Percentiles rank a stretch among this genome's conserved stretches.
Conservation (phyloP, 2,888 invertebrate genomes). For the Caenorhabditis becei region DNA sequence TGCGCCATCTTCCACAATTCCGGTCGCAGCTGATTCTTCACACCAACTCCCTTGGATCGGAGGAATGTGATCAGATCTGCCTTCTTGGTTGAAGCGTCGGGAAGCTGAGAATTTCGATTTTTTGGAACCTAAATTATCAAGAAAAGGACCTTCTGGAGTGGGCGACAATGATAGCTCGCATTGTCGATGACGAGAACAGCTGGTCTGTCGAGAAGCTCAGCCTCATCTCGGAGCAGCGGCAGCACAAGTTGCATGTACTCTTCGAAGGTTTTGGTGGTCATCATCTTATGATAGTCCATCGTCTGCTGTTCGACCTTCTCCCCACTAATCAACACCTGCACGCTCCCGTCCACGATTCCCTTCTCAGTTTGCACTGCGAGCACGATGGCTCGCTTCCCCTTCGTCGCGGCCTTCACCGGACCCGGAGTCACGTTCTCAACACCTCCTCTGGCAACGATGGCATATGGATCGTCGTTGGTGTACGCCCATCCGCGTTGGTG, state of each 20-base stretch:
- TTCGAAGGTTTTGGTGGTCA: neutral
- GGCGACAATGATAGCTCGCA: neutral
- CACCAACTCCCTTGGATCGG: neutral
- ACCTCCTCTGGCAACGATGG: neutral
- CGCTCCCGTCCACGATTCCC: neutral
- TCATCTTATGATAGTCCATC: neutral
- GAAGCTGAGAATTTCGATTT: neutral
- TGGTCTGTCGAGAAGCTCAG: neutral
- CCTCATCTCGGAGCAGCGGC: neutral
- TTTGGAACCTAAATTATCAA: neutral
- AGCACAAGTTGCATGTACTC: neutral
- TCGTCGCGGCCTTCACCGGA: neutral
- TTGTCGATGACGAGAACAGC: neutral
- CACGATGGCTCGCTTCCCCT: neutral
- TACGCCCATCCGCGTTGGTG: neutral
- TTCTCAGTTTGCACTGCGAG: neutral
- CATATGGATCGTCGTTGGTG: neutral
- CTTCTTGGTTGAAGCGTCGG: neutral
- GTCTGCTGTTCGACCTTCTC: neutral
- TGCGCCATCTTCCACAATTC: neutral
- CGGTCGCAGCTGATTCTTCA: neutral
- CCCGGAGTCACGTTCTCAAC: neutral
- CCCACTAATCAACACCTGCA: neutral
- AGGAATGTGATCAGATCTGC: neutral
- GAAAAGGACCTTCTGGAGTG: neutral